phyloP scores from a whole-genome alignment of 92 coral and sea anemone species.

The Scolanthus callimorphus region DNA sequence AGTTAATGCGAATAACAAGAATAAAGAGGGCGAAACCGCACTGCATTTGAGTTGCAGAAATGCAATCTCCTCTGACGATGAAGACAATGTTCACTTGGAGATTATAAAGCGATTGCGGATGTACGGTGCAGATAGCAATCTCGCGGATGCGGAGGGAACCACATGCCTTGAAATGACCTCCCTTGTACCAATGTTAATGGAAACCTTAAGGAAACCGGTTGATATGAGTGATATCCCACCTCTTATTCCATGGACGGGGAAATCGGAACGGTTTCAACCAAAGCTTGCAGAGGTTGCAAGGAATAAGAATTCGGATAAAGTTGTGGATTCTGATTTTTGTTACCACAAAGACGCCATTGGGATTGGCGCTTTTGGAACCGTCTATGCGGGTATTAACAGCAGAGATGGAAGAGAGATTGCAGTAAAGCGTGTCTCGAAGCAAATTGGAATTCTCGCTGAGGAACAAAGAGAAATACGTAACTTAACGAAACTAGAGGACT shows the following conservation, averaged over 20 bases:
- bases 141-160: not conserved
- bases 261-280: not conserved
- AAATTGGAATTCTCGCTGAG: slow-evolving; percentile 20
- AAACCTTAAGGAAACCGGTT: not conserved
- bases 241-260: slow-evolving; percentile 12
- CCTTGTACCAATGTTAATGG: slow-evolving; percentile 1
- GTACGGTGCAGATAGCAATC: not conserved
- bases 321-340: slow-evolving; percentile 12
- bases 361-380: slow-evolving; percentile 38
- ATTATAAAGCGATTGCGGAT: slow-evolving; percentile 3
- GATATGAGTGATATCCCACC: not conserved
- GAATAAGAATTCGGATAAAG: slow-evolving; percentile 10
- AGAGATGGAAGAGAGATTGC: slow-evolving; percentile 56
- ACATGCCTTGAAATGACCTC: slow-evolving; percentile 14
- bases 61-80: not conserved
- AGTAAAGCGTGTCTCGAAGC: slow-evolving; percentile 40
- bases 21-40: slow-evolving; percentile 2
- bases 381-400: slow-evolving; percentile 39
- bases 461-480: slow-evolving; percentile 34
- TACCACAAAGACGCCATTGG: slow-evolving; percentile 33
- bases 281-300: slow-evolving; percentile 25
- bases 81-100: not conserved
- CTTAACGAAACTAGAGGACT: slow-evolving; percentile 35
- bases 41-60: slow-evolving; percentile 3
- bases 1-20: not conserved